Evolutionary conservation across 1,140 invertebrate genomes (phyloP).

Genomic region (Anastrepha obliqua): DNA sequence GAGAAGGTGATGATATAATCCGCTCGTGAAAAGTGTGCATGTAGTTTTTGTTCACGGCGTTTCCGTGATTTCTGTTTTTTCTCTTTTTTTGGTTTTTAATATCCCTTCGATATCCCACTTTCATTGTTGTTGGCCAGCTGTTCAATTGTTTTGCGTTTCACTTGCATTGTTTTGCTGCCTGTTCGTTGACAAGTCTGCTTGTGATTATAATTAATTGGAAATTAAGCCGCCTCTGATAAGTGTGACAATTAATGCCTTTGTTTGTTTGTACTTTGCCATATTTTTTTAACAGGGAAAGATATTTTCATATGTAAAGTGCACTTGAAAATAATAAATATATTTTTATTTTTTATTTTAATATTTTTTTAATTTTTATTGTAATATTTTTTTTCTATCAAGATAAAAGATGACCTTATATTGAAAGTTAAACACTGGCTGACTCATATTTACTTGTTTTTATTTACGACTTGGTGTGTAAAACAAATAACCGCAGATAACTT

Average conservation of each 20-base stretch:
- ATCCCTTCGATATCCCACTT: neutral
- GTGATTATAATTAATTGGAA: conserved; percentile 40
- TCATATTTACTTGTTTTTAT: too few relatives aligned
- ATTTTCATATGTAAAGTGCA: too few relatives aligned
- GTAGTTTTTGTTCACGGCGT: neutral
- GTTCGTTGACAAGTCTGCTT: conserved; percentile 18
- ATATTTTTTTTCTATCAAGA: too few relatives aligned
- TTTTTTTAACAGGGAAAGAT: neutral
- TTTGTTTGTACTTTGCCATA: neutral
- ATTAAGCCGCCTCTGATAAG: conserved; percentile 42
- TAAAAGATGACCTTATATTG: too few relatives aligned
- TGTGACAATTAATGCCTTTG: neutral
- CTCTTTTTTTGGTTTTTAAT: neutral
- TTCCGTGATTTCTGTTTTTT: neutral
- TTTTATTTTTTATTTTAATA: too few relatives aligned
- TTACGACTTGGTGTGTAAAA: too few relatives aligned
- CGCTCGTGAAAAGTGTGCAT: neutral
- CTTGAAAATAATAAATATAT: too few relatives aligned
- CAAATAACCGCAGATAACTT: too few relatives aligned
- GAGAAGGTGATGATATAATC: neutral
- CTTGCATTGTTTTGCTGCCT: neutral
- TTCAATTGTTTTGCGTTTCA: neutral
- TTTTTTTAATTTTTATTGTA: too few relatives aligned
- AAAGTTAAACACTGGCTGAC: too few relatives aligned
- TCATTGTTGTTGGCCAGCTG: neutral